Conservation (phyloP, 2,888 invertebrate species). For the Dastarcus helophoroides region DNA sequence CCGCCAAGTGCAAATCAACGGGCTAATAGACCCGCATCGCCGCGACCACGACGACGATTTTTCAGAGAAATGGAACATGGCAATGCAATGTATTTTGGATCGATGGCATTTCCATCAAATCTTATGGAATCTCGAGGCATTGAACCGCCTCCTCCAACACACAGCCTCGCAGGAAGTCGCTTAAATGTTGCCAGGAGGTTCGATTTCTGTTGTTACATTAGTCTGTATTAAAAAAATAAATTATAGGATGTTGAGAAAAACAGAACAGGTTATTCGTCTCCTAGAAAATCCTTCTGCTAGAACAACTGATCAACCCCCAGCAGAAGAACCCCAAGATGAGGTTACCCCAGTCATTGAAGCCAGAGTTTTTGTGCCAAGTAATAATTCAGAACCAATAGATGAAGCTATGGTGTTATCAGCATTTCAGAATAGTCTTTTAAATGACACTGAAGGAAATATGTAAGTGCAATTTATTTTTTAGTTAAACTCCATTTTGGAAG, state of each 20-base stretch:
- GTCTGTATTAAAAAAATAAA: neutral
- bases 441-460: constrained; percentile 18
- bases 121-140: constrained; percentile 36
- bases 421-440: constrained; percentile 28
- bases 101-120: constrained; percentile 46
- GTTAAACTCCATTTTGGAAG: too few relatives aligned
- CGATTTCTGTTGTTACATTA: neutral
- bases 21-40: constrained; percentile 20
- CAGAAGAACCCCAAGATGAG: constrained; percentile 33
- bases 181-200: constrained; percentile 39
- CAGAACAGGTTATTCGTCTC: constrained; percentile 36
- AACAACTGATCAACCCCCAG: constrained; percentile 22
- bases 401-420: constrained; percentile 28
- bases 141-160: constrained; percentile 40
- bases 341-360: constrained; percentile 37
- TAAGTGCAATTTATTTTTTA: constrained; percentile 18
- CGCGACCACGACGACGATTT: constrained; percentile 22
- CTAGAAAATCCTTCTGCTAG: constrained; percentile 36
- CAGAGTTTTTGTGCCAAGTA: constrained; percentile 31
- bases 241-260: constrained; percentile 38
- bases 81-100: constrained; percentile 47
- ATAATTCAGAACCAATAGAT: constrained; percentile 27
- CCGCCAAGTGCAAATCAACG: constrained; percentile 48
- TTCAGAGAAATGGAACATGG: constrained; percentile 27
- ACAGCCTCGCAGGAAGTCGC: constrained; percentile 41